Conservation (phyloP, 2,888 invertebrate species). For the Drosophila cognata region DNA sequence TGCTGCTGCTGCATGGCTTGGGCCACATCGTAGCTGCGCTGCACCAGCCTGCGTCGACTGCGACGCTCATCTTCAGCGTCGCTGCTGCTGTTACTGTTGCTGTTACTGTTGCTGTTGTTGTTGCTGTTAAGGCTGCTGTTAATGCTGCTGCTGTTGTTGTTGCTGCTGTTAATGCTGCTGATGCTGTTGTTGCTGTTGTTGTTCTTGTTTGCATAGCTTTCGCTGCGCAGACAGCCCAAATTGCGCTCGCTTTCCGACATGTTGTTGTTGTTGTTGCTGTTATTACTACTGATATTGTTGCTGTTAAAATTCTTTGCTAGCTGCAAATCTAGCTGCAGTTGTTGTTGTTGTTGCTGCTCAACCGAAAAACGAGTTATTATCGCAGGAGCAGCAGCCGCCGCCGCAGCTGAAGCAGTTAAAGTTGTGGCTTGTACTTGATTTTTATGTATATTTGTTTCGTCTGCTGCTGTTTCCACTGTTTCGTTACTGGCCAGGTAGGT, state of each 20-base stretch:
- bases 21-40: conserved; percentile 82
- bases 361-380: conserved; percentile 79
- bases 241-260: conserved; percentile 51
- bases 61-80: conserved; percentile 44
- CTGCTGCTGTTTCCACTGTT: conserved; percentile 73
- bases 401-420: conserved; percentile 47
- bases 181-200: conserved; percentile 46
- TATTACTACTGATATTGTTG: neutral
- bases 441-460: conserved; percentile 78
- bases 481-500: conserved; percentile 79
- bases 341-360: conserved; percentile 61
- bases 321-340: conserved; percentile 39
- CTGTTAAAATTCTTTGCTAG: conserved; percentile 60
- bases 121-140: conserved; percentile 44
- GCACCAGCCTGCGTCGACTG: conserved; percentile 66
- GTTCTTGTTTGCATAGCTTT: conserved; percentile 62
- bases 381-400: conserved; percentile 66
- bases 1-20: conserved; percentile 42
- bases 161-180: conserved; percentile 41
- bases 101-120: conserved; percentile 41
- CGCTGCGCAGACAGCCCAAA: conserved; percentile 64
- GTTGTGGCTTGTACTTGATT: conserved; percentile 74
- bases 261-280: conserved; percentile 15
- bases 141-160: conserved; percentile 41
- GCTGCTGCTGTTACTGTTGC: conserved; percentile 43